A percentile compares a stretch with the other conserved stretches of the same genome.
These are phyloP conservation scores for Philereme vetulata DNA, from an alignment of 2,888 invertebrate genomes.

Conservation along the genomic window DNA sequence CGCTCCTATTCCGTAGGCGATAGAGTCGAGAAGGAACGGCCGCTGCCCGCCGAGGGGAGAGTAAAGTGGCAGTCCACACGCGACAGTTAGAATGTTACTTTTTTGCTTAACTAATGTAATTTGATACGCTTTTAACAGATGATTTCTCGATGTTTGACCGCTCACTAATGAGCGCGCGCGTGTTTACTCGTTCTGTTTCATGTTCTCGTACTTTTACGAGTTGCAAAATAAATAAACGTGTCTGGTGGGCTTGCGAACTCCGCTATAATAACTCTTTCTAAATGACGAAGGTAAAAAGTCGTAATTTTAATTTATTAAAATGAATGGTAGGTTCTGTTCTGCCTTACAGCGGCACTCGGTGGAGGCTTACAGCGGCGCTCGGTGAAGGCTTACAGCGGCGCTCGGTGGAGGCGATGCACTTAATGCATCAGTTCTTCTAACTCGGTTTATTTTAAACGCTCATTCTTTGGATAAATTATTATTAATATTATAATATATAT, in stretches of 20 bases:
- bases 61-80: constrained; percentile 1
- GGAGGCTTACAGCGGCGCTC: too few relatives aligned
- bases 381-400: background rate
- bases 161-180: background rate
- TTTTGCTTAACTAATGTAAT: constrained; percentile 34
- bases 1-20: background rate
- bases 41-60: background rate
- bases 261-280: constrained; percentile 1
- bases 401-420: background rate
- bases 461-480: too few relatives aligned
- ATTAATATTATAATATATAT: too few relatives aligned
- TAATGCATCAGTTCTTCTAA: too few relatives aligned
- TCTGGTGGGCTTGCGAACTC: background rate
- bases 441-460: too few relatives aligned
- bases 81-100: constrained; percentile 9
- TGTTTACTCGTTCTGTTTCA: background rate
- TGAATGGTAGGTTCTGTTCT: constrained; percentile 1
- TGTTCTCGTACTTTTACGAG: background rate
- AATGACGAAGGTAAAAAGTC: background rate
- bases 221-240: constrained; percentile 1
- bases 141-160: constrained; percentile 7
- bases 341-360: background rate
- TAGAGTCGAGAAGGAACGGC: background rate
- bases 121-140: constrained; percentile 35
- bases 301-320: background rate